Evolutionary conservation across 2,888 invertebrate genomes (phyloP), one percentile per base, ranked within the genome.

Genomic region (Hoplodrina ambigua): DNA sequence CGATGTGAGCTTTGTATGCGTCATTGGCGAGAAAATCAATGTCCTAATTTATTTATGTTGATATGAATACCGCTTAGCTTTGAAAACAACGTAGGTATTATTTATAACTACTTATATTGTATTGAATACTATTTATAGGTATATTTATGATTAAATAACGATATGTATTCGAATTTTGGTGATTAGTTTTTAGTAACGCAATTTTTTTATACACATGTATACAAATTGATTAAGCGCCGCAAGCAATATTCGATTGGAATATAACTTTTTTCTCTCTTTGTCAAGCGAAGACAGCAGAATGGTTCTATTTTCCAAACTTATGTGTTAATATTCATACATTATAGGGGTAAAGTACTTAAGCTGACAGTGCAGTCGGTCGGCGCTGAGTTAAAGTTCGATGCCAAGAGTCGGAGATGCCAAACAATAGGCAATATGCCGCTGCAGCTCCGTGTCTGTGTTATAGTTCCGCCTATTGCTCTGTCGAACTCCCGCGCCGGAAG

Each of bases 341-440:
- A 92, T 90, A 90, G 86, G 87, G 85, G 87, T 88, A 88, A 89
- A 91, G 93, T 92, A 89, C 91, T 93, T 93, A 91, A 91, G 91
- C 93, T 93, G 93, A 94, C 92, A 92, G 88, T 87, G 90, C 91
- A 91, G 87, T 91, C 86, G 85, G 87, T 88, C 85, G 88, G 87
- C 85, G 85, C 86, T 82, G 85, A 82, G 89, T 91, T 89, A 88
- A 91, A 87, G 89, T 92, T 90, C 88, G 92, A 94, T 96, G 95
- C 95, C 95, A 96, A 96, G 89, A 94, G 90, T 90, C 88, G 91
- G 87, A 92, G 93, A 94, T 94, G 95, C 95, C 95, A 96, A 94
- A 94, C 94, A 94, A 95, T 92, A 92, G 93, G 93, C 94, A 94
- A 93, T 94, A 94, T 91, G 92, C 90, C 87, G 87, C 83, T 87